These are phyloP conservation scores for Drosophila yooni DNA, from an alignment of 2,888 invertebrate species.

Conservation along the genomic window DNA sequence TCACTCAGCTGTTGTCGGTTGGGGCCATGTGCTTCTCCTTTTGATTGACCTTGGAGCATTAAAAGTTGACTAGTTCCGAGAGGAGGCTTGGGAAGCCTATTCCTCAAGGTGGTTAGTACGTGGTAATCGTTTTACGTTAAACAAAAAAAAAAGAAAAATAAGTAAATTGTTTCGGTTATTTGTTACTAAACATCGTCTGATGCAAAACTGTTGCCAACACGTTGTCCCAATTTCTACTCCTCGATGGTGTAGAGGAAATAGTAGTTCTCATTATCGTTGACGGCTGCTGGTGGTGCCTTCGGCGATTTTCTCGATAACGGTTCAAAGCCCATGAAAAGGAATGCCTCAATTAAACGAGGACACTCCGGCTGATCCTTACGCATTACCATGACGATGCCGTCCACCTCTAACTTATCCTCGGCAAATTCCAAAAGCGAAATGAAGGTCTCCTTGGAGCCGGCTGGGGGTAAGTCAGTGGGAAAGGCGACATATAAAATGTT, in stretches of 20 bases:
- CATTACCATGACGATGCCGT: constrained; percentile 91
- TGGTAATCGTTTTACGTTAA: too few species aligned
- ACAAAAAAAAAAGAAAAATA: constrained; percentile 3
- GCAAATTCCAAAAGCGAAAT: constrained; percentile 97
- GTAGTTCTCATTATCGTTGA: constrained; percentile 87
- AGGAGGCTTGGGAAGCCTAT: too few species aligned
- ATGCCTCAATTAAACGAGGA: constrained; percentile 95
- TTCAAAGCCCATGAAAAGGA: constrained; percentile 98
- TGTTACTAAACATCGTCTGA: constrained; percentile 49
- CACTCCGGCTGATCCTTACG: constrained; percentile 93
- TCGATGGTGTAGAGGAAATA: constrained; percentile 85
- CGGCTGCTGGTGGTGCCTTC: constrained; percentile 88
- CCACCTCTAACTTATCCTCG: constrained; percentile 95
- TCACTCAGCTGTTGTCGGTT: too few species aligned
- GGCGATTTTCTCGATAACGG: constrained; percentile 93
- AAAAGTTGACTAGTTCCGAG: too few species aligned
- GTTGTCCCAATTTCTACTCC: constrained; percentile 77
- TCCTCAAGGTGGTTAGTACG: too few species aligned
- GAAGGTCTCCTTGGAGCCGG: constrained; percentile 97
- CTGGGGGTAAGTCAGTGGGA: constrained; percentile 93
- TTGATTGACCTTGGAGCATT: too few species aligned
- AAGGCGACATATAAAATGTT: constrained; percentile 94
- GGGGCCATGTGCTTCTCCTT: too few species aligned
- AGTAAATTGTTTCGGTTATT: constrained; percentile 14
- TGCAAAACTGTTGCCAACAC: constrained; percentile 45